Evolutionary conservation across 2,797 vertebrate genomes (phyloP), one percentile per base, ranked within the genome.

Genomic region (Lacerta agilis): DNA sequence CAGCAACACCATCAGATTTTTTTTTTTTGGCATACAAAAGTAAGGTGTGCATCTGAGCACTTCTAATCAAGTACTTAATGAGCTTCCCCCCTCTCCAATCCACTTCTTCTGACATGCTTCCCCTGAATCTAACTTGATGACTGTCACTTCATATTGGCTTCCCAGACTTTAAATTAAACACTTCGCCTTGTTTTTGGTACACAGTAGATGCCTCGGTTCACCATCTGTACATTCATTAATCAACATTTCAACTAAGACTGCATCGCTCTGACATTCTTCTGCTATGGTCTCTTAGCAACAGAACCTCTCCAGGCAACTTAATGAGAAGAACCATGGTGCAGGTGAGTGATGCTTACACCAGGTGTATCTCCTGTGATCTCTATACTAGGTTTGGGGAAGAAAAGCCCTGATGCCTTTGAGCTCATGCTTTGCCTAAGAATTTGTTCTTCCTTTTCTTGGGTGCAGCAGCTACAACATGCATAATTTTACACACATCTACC

Each of bases 231-330:
- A 5, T 77, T 90, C 82, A 86, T 81, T 66, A 43, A 77, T 79
- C 86, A 78, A 49, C 43, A 88, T 93, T 90, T 90, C 17, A 90
- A 86, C 89, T 89, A 69, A 1, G 87, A 29, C 29, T 89, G 86
- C 10, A 41, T 18, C 66, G 75, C 25, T 9, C 43, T 91, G 76
- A 27, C 77, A 27, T 41, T 75, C 77, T n/a, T 45, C 82, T 67
- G 45, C 66, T 33, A 43, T 71, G 45, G 82, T 87, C 23, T 90
- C 71, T 69, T 69, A 85, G 71, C 82, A 90, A 69, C 69, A 77
- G 43, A 61, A 58, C 45, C 23, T 87, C 82, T 84, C 67, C 45
- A 84, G 89, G 80, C 78, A 84, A 76, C 82, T 80, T 90, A 87
- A 87, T 83, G 76, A 84, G 76, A 85, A 79, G 41, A 69, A 76